Percentiles rank a stretch among this genome's conserved stretches.
These are phyloP conservation scores for Crotalus horridus DNA, from an alignment of 2,113 vertebrate species.

Conservation along the genomic window DNA sequence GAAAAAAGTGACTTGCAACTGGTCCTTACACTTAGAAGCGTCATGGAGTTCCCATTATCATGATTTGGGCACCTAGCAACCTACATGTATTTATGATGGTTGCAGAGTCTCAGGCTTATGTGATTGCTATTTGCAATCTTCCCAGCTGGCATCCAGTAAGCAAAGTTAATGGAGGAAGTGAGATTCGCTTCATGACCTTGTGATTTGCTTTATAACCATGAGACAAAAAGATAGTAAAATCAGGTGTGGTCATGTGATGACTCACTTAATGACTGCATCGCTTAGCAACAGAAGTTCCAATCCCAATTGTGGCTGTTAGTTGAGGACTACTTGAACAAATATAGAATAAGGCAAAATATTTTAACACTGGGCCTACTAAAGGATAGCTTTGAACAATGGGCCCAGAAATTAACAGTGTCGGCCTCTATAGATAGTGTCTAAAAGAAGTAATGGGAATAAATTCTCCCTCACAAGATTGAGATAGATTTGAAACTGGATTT, in stretches of 20 bases:
- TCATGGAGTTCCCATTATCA: background rate
- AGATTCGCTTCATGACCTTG: background rate
- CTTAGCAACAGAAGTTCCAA: background rate
- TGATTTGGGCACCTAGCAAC: background rate
- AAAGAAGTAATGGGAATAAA: background rate
- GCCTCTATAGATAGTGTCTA: background rate
- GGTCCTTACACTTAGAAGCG: background rate
- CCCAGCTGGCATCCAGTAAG: background rate
- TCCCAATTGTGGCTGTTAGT: background rate
- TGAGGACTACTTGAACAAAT: background rate
- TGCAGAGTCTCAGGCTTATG: background rate
- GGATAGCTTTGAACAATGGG: background rate
- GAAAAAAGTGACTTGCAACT: background rate
- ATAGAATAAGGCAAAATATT: background rate
- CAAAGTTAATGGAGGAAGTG: background rate
- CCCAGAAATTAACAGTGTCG: background rate
- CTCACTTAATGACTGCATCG: background rate
- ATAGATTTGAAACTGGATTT: background rate
- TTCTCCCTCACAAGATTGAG: background rate
- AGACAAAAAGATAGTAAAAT: background rate
- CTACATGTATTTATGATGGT: background rate
- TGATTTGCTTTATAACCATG: background rate
- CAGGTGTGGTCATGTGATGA: background rate
- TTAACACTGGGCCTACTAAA: background rate
- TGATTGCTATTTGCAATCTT: background rate